phyloP scores from a whole-genome alignment of 2,113 vertebrate genomes.

The Chamaea fasciata region DNA sequence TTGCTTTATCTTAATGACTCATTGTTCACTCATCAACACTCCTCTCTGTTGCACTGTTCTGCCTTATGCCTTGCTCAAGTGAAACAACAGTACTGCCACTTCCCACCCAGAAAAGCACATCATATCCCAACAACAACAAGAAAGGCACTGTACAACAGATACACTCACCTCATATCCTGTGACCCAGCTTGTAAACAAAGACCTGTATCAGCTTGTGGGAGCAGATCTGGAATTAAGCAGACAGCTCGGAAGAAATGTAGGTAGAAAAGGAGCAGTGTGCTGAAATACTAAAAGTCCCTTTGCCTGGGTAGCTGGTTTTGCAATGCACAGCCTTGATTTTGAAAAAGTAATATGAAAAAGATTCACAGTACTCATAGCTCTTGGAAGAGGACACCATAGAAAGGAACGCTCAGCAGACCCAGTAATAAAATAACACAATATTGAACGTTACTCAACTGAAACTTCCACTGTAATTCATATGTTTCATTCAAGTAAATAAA shows the following conservation, averaged over 20 bases:
- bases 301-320: background rate
- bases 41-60: background rate
- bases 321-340: background rate
- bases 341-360: background rate
- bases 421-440: background rate
- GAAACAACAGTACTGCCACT: background rate
- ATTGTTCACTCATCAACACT: background rate
- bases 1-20: background rate
- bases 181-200: background rate
- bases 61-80: background rate
- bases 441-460: background rate
- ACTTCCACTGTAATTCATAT: background rate
- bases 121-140: background rate
- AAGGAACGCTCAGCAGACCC: background rate
- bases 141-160: background rate
- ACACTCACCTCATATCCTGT: background rate
- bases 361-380: background rate
- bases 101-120: background rate
- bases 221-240: background rate
- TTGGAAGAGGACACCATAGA: background rate
- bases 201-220: background rate
- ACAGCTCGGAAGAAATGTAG: background rate
- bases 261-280: background rate
- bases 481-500: conserved; percentile 14
- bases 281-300: background rate